Base-by-base conservation (phyloP, 2,113 vertebrate species). In the Acanthisitta chloris region DNA sequence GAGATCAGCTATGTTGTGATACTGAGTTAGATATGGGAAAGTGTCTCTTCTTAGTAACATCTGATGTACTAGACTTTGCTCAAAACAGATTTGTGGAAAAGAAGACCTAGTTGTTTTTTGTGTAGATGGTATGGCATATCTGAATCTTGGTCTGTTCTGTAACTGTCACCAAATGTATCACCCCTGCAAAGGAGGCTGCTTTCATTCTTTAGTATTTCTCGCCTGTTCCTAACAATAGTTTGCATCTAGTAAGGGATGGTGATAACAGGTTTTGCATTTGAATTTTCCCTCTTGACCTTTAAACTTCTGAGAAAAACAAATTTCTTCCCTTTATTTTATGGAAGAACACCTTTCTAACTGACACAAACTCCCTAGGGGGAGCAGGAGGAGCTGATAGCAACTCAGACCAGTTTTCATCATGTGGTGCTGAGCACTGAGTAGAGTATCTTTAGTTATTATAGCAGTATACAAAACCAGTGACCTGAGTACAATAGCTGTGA, bases 391-490 rank as follows among this genome's bases (percentile, higher is more conserved):
- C 62, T 51, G 49, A 76, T 13, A 65, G 49, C 52, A 72, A 33
- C 45, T 31, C 36, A 76, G 62, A 34, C 17, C 81, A 42, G 77
- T 69, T 89, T 92, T 89, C 34, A 69, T 71, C 84, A 33, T 57
- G 65, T 77, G 74, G 14, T 85, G 33, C 59, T 85, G 78, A 92
- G 62, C 33, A 33, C 46, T 91, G 91, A 79, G 79, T 51, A 77
- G 73, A 65, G 19, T 92, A 66, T 57, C 66, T 94, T 82, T 70
- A 88, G 81, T 90, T 91, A 80, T 87, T 91, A 80, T 29, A 91
- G 87, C 58, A 73, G 79, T 54, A 76, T 77, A 91, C 78, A 80
- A 70, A 94, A 55, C 23, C 90, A 72, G 36, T 88, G 87, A 82
- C 87, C 91, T 76, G 61, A 90, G 46, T 16, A 73, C 84, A 91